These are phyloP conservation scores for Loris lydekkerianus DNA, from an alignment of 2,797 vertebrate genomes.

Conservation along the genomic window DNA sequence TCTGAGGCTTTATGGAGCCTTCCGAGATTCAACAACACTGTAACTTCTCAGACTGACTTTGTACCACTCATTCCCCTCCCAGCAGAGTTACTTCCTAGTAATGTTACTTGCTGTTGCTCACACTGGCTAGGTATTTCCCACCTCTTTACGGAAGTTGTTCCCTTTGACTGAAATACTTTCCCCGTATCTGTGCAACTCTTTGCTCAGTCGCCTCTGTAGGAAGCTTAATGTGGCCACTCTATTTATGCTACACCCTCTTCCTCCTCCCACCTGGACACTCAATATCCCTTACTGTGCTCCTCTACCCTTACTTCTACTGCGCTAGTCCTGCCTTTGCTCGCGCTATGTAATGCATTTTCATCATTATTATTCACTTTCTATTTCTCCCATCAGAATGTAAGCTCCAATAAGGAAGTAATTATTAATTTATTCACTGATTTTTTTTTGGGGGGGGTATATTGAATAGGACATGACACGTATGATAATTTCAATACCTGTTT, in stretches of 20 bases:
- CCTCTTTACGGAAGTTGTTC: not conserved
- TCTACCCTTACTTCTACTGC: not conserved
- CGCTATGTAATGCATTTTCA: not conserved
- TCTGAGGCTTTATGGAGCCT: not conserved
- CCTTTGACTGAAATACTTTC: not conserved
- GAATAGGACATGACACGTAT: not conserved
- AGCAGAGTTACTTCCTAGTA: not conserved
- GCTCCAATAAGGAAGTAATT: not conserved
- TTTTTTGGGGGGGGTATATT: not conserved
- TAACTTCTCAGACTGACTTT: not conserved
- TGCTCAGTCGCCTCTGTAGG: not conserved
- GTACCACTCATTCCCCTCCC: not conserved
- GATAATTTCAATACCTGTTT: not conserved
- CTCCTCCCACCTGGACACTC: not conserved
- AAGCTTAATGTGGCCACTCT: not conserved
- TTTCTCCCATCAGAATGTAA: not conserved
- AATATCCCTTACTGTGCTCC: not conserved
- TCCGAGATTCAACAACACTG: not conserved
- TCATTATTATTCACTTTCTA: not conserved
- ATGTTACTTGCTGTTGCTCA: not conserved
- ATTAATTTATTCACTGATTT: not conserved
- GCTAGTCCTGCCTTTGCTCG: not conserved
- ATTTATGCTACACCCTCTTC: not conserved
- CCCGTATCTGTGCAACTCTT: not conserved
- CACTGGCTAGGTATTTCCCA: not conserved